Base-by-base conservation (phyloP, 2,113 vertebrate genomes). In the Cyphomyrus discorhynchus region DNA sequence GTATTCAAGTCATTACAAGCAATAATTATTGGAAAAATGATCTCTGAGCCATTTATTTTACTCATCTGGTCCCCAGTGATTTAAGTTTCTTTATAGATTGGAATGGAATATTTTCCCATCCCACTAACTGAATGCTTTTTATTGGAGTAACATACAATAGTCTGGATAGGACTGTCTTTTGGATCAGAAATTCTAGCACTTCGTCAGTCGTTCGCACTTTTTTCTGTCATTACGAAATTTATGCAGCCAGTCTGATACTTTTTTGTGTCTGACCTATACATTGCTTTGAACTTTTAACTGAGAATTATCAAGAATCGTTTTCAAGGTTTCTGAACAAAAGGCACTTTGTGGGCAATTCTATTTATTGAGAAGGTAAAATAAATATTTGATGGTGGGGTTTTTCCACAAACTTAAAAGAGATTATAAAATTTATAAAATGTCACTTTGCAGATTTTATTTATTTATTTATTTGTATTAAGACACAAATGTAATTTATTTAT, bases 1-100 rank as follows among this genome's bases (percentile, higher is more conserved):
- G 45, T 46, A 84, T n/a, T 84, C 39, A 47, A 42, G 45, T 84
- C 45, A 47, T 47, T 46, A 84, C 24, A 82, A 45, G 17, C 15
- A 84, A 84, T 84, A 84, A 84, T 84, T 84, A 84, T 19, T 47
- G 82, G 45, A n/a, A 47, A 47, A 84, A 84, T 24, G 21, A 84
- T 47, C 39, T 47, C 74, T 46, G 45, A n/a, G 24, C 9, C 39
- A 82, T 82, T 35, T 83, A 83, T 45, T 45, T 83, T 83, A 83
- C 21, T 83, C 42, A 84, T 9, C 80, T 3, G 19, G 24, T 45
- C 19, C 42, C 47, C 82, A n/a, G 21, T 46, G 42, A 46, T 11
- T 84, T 24, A 24, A 19, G 21, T 84, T 47, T 47, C 21, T 84
- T 45, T 84, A 24, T 24, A 84, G 82, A 47, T 84, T 47, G 39